Base-by-base conservation (phyloP, 2,888 invertebrate species). In the Amphipoea oculea region DNA sequence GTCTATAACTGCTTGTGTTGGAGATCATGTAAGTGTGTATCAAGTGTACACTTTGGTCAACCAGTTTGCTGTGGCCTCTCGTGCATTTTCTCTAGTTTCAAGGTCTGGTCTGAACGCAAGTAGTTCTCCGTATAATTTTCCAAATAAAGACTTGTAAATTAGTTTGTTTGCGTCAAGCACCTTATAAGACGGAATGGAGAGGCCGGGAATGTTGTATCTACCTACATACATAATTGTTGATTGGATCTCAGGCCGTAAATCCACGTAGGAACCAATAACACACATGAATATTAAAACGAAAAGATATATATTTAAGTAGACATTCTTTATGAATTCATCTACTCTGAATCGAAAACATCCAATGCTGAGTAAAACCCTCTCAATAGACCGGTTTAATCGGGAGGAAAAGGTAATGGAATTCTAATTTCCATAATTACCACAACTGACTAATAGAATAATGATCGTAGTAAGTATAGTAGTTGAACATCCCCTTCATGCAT, bases 1-100 rank as follows among this genome's bases (percentile, higher is more conserved):
- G 86, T 84, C 63, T 42, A 86, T n/a, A 78, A 68, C 89, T 1
- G 20, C 2, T 66, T 77, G 70, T 73, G 36, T 42, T 51, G 0
- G 14, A 57, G 48, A 1, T 57, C 7, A 7, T 23, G 17, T 76
- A 79, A 67, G 9, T 80, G 91, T 90, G 93, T 90, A 86, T 91
- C 93, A 89, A 93, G 89, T 91, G 91, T 90, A 89, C 89, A 83
- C 90, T 90, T 91, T 91, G 89, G 89, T 90, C 90, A 92, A 92
- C 92, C 93, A 94, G 93, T 92, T 90, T 86, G 86, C 86, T 80
- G 86, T 91, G 94, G 91, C 90, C 93, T 91, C 91, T 91, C 89
- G 81, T 92, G 89, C 91, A 93, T 94, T 93, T 93, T 92, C 91
- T 93, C 92, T 93, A 93, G 92, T 92, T 93, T 92, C 93, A 94